Evolutionary conservation across 2,113 vertebrate species (phyloP).

Genomic region (Heterocephalus glaber): DNA sequence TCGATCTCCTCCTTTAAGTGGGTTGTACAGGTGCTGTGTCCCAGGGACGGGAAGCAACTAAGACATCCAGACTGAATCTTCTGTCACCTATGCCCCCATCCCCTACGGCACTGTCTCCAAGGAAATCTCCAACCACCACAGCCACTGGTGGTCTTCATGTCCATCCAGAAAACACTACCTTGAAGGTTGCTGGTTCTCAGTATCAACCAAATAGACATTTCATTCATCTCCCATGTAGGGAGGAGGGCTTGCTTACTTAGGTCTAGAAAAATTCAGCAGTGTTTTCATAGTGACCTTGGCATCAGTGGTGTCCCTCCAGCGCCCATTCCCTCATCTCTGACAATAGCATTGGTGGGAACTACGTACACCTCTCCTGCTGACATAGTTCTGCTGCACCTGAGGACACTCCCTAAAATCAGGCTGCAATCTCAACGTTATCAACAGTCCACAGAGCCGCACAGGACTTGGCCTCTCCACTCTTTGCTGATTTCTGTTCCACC

Average conservation of each 20-base stretch:
- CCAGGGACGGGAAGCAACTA: not conserved
- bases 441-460: fast-evolving
- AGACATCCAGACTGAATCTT: not conserved
- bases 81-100: not conserved
- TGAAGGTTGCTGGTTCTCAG: not conserved
- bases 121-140: not conserved
- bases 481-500: not conserved
- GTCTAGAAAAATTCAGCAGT: conserved; percentile 22
- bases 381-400: not conserved
- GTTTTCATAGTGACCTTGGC: not conserved
- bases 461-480: not conserved
- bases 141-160: not conserved
- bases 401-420: not conserved
- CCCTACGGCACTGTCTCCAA: no score
- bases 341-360: not conserved
- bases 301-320: not conserved
- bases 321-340: not conserved
- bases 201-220: not conserved
- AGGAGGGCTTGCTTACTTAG: not conserved
- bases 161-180: not conserved
- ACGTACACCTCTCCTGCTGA: not conserved
- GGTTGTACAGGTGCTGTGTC: not conserved
- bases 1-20: not conserved
- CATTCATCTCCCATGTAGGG: not conserved
- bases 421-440: not conserved